phyloP scores from a whole-genome alignment of 2,797 vertebrate species.

The Sorex maritimensis region DNA sequence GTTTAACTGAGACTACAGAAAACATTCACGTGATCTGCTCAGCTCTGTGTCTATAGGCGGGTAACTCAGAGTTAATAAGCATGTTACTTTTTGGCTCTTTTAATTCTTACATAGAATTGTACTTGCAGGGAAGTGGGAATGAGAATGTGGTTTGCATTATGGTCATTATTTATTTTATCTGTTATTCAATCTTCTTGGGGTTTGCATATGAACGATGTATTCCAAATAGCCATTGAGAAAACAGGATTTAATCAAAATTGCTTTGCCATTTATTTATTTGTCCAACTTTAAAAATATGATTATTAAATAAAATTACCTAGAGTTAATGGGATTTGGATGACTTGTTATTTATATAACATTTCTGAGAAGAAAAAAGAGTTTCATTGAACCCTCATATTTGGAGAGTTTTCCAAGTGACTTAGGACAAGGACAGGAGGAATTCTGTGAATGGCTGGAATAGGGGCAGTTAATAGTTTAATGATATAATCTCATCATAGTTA shows the following conservation, averaged over 20 bases:
- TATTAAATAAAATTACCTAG: slow-evolving; percentile 85
- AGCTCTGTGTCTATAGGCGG: slow-evolving; percentile 71
- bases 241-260: slow-evolving; percentile 83
- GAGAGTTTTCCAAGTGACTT: slow-evolving; percentile 46
- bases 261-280: slow-evolving; percentile 82
- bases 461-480: slow-evolving; percentile 29
- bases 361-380: slow-evolving; percentile 63
- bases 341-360: slow-evolving; percentile 78
- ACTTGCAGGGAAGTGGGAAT: slow-evolving; percentile 79
- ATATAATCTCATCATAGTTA: slow-evolving; percentile 40
- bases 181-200: slow-evolving; percentile 83
- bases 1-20: slow-evolving; percentile 78
- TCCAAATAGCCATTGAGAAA: slow-evolving; percentile 84
- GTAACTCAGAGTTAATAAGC: slow-evolving; percentile 84
- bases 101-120: slow-evolving; percentile 71
- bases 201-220: slow-evolving; percentile 78
- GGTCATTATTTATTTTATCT: slow-evolving; percentile 86
- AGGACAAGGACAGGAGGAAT: slow-evolving; percentile 56
- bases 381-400: slow-evolving; percentile 61
- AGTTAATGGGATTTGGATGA: slow-evolving; percentile 85
- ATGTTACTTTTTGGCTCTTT: slow-evolving; percentile 83
- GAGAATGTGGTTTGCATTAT: slow-evolving; percentile 86
- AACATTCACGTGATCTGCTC: slow-evolving; percentile 77
- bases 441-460: slow-evolving; percentile 34
- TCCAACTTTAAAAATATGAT: slow-evolving; percentile 83